These are phyloP conservation scores for Rhombomys opimus DNA, from an alignment of 2,113 vertebrate genomes.

Conservation along the genomic window DNA sequence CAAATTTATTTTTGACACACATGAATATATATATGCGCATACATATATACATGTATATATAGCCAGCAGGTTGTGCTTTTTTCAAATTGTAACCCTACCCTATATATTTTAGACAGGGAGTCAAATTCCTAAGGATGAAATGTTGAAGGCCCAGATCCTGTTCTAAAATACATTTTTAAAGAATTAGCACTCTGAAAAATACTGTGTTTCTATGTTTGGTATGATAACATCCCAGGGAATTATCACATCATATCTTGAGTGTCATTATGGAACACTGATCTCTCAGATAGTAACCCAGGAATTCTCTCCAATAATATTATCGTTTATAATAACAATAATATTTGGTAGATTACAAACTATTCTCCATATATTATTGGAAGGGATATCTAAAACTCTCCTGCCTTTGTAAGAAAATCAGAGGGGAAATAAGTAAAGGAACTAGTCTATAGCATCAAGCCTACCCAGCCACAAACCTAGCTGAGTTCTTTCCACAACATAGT, in stretches of 20 bases:
- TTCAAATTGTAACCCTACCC: background rate
- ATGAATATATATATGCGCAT: background rate
- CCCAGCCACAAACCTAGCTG: fast-evolving
- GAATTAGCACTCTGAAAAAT: slow-evolving; percentile 57
- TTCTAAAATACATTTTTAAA: slow-evolving; percentile 59
- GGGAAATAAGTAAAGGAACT: background rate
- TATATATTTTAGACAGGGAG: background rate
- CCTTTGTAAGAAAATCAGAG: background rate
- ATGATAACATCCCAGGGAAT: slow-evolving; percentile 53
- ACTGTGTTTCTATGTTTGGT: background rate
- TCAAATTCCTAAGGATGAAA: slow-evolving; percentile 66
- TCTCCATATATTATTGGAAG: slow-evolving; percentile 28
- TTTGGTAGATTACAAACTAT: background rate
- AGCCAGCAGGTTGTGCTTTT: background rate
- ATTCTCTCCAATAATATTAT: slow-evolving; percentile 56
- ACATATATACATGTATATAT: background rate
- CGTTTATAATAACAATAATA: slow-evolving; percentile 23
- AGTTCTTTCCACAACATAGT: background rate
- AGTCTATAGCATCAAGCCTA: background rate
- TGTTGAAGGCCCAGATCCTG: slow-evolving; percentile 29
- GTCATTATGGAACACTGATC: background rate
- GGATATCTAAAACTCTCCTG: background rate
- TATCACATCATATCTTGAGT: slow-evolving; percentile 25
- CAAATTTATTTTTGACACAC: background rate
- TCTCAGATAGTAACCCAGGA: slow-evolving; percentile 16